These are phyloP conservation scores for Parnassius orleans DNA, from an alignment of 2,888 invertebrate genomes.

Conservation along the genomic window DNA sequence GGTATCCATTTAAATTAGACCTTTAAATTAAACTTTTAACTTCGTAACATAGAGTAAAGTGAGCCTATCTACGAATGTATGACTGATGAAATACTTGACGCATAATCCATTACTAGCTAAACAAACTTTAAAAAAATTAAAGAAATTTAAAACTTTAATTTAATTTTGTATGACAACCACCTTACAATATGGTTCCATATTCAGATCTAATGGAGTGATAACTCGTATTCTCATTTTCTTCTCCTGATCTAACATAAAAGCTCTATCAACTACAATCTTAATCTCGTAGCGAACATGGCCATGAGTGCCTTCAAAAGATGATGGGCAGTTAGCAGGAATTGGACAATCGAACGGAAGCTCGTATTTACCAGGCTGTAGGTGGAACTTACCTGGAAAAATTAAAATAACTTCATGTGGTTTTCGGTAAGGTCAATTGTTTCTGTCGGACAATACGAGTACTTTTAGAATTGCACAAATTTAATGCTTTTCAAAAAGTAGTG, in stretches of 20 bases:
- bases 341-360: conserved; percentile 69
- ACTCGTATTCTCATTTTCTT: conserved; percentile 46
- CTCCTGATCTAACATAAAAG: conserved; percentile 79
- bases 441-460: too few species aligned
- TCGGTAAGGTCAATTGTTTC: too few species aligned
- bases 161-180: conserved; percentile 38
- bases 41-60: too few species aligned
- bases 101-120: too few species aligned
- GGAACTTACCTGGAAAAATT: conserved; percentile 24
- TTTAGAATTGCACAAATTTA: too few species aligned
- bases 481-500: too few species aligned
- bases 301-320: conserved; percentile 69
- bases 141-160: too few species aligned
- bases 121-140: too few species aligned
- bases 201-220: conserved; percentile 54
- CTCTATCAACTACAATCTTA: conserved; percentile 79
- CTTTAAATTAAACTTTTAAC: too few species aligned
- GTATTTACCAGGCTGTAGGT: conserved; percentile 65
- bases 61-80: too few species aligned
- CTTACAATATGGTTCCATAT: conserved; percentile 49
- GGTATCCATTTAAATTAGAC: too few species aligned
- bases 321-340: conserved; percentile 70
- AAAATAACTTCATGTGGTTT: not conserved
- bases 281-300: conserved; percentile 81
- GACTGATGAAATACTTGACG: too few species aligned